phyloP scores from a whole-genome alignment of 2,113 vertebrate species.

The Chamaea fasciata region DNA sequence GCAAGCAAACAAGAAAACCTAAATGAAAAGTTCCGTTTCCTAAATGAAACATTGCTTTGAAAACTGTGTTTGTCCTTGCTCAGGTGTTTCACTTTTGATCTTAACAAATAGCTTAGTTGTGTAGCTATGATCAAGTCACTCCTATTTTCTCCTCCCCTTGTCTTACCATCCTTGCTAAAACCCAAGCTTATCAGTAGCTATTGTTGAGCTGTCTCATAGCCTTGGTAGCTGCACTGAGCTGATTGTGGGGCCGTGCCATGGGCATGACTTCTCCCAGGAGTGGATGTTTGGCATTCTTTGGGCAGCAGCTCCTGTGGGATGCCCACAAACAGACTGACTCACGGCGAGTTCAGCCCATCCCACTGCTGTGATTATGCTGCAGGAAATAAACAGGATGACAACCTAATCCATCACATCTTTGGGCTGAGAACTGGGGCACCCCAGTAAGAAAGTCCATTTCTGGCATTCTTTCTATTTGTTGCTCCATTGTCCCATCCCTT shows the following conservation, averaged over 20 bases:
- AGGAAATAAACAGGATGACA: conserved; percentile 43
- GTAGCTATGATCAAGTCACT: not conserved
- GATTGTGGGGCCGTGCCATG: not conserved
- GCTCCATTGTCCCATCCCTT: not conserved
- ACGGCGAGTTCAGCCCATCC: not conserved
- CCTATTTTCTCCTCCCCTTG: not conserved
- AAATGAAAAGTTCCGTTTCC: not conserved
- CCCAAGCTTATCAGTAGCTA: not conserved
- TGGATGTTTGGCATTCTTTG: conserved; percentile 28
- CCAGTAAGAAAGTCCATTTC: not conserved
- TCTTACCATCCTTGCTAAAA: not conserved
- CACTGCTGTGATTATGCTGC: not conserved
- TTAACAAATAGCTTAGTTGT: not conserved
- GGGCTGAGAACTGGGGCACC: not conserved
- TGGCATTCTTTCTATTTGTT: not conserved
- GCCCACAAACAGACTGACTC: not conserved
- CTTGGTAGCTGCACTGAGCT: not conserved
- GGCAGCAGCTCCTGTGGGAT: not conserved
- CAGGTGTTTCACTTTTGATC: not conserved
- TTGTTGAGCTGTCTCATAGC: not conserved
- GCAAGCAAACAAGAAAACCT: not conserved
- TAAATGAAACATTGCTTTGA: not conserved
- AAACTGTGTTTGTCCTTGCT: not conserved
- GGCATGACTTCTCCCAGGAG: not conserved
- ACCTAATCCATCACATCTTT: not conserved